Conservation (phyloP, 1,140 invertebrate species). For the Gerris buenoi region DNA sequence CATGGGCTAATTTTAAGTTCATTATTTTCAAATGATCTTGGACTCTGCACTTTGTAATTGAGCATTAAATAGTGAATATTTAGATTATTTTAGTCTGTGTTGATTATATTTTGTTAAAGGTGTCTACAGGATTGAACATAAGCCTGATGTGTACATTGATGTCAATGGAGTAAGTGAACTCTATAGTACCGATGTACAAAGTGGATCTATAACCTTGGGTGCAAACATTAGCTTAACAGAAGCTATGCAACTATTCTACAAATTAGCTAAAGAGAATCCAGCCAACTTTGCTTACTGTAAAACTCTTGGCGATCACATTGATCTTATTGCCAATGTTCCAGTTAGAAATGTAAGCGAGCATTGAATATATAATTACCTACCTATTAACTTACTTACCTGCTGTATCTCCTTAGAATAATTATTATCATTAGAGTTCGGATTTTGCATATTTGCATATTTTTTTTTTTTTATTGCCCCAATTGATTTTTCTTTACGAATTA, state of each 20-base stretch:
- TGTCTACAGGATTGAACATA: slow-evolving; percentile 37
- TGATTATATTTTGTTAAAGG: slow-evolving; percentile 36
- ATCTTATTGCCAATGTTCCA: slow-evolving; percentile 54
- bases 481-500: too few species aligned
- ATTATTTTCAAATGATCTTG: background rate
- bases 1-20: too few species aligned
- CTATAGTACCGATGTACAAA: slow-evolving; percentile 33
- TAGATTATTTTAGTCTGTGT: too few species aligned
- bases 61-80: too few species aligned
- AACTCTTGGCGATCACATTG: slow-evolving; percentile 44
- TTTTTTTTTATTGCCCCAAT: too few species aligned
- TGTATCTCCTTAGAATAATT: too few species aligned
- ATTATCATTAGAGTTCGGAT: too few species aligned
- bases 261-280: slow-evolving; percentile 32
- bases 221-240: slow-evolving; percentile 46
- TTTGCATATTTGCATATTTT: too few species aligned
- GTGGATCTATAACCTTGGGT: slow-evolving; percentile 40
- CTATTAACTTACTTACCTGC: too few species aligned
- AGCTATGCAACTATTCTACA: slow-evolving; percentile 42
- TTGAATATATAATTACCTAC: background rate
- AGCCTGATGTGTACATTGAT: slow-evolving; percentile 48
- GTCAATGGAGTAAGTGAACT: slow-evolving; percentile 49
- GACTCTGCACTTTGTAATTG: too few species aligned
- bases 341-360: slow-evolving; percentile 47
- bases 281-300: slow-evolving; percentile 28